These are phyloP conservation scores for Myanophis thanlyinensis DNA, from an alignment of 2,113 vertebrate species.

Conservation along the genomic window DNA sequence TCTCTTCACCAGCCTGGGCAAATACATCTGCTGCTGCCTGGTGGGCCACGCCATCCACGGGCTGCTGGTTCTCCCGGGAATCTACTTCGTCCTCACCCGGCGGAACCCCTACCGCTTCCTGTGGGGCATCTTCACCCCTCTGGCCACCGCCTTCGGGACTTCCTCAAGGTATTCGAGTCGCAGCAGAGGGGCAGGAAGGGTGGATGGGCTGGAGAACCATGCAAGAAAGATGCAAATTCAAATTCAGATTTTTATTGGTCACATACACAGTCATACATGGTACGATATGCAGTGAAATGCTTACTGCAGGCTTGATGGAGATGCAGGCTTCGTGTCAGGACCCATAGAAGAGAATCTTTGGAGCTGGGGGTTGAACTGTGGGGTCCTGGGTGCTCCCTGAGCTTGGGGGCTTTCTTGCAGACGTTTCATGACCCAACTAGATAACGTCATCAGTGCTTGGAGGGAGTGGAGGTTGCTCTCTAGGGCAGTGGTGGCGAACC, in stretches of 20 bases:
- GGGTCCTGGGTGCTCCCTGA: not conserved
- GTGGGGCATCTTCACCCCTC: constrained; percentile 80
- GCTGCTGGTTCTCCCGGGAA: constrained; percentile 76
- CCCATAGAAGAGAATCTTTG: no score
- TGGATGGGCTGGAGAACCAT: not conserved
- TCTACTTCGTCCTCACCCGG: constrained; percentile 84
- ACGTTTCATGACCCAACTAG: not conserved
- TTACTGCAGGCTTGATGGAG: no score
- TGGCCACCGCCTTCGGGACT: constrained; percentile 88
- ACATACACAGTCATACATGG: no score
- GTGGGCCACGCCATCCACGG: constrained; percentile 85
- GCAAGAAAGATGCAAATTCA: not conserved
- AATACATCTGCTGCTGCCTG: constrained; percentile 87
- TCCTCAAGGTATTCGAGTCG: constrained; percentile 80
- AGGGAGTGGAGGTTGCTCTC: no score
- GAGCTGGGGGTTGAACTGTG: no score
- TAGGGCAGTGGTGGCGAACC: no score
- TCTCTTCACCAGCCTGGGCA: constrained; percentile 83
- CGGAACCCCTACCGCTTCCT: constrained; percentile 89
- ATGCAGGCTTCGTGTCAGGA: not conserved
- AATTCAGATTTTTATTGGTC: no score
- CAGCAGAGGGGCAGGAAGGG: not conserved
- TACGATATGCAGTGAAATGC: no score
- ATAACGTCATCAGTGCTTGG: not conserved
- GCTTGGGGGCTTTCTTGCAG: not conserved